Evolutionary conservation across 2,888 invertebrate species (phyloP).

Genomic region (Urechis unicinctus): DNA sequence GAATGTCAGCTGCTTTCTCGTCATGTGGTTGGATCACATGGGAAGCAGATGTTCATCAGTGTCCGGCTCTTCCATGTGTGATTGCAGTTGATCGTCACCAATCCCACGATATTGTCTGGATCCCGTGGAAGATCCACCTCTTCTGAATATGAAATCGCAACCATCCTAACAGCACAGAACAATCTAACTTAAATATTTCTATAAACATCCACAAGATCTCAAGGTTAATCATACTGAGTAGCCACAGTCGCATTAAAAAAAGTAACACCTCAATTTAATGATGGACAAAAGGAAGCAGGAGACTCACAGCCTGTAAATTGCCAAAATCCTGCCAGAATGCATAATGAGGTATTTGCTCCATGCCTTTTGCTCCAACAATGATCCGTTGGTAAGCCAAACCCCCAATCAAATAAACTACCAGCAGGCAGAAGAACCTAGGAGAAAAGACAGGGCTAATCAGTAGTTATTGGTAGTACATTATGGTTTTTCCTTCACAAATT

Average conservation of each 20-base stretch:
- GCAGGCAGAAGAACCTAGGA: conserved; percentile 39
- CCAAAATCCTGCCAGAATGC: conserved; percentile 51
- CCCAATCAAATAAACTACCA: conserved; percentile 38
- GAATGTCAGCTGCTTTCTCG: too few species aligned
- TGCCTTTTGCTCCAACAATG: conserved; percentile 46
- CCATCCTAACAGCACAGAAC: conserved; percentile 38
- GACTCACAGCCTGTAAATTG: conserved; percentile 48
- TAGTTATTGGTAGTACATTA: too few species aligned
- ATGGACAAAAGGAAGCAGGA: neutral
- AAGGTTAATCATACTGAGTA: too few species aligned
- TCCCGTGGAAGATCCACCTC: conserved; percentile 23
- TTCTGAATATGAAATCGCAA: conserved; percentile 45
- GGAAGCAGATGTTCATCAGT: conserved; percentile 46
- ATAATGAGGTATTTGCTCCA: conserved; percentile 50
- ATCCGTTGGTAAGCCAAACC: conserved; percentile 48
- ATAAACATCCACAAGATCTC: neutral
- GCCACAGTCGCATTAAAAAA: too few species aligned
- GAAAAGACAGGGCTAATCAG: neutral
- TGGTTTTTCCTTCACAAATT: too few species aligned
- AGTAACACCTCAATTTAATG: too few species aligned
- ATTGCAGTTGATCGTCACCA: conserved; percentile 40
- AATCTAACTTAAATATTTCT: neutral
- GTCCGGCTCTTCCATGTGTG: conserved; percentile 28
- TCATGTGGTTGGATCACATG: conserved; percentile 26
- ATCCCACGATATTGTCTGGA: conserved; percentile 43